Conservation (phyloP, 2,888 invertebrate species). For the Poecilobothrus nobilitatus region DNA sequence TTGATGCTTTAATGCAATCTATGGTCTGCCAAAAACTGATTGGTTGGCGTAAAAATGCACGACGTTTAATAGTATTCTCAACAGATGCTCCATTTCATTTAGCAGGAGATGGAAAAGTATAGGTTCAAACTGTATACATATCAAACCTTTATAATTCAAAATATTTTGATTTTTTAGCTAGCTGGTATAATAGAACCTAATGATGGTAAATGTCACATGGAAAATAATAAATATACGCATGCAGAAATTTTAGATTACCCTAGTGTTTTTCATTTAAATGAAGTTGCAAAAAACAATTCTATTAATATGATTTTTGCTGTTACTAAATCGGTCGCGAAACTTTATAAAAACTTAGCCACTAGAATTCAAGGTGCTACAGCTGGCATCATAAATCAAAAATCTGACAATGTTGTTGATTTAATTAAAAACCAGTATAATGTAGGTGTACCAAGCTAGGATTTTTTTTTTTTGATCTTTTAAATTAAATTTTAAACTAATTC, state of each 20-base stretch:
- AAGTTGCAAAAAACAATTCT: slow-evolving; percentile 55
- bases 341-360: slow-evolving; percentile 50
- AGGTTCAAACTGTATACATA: background rate
- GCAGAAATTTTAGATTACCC: slow-evolving; percentile 61
- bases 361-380: slow-evolving; percentile 60
- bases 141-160: too few relatives aligned
- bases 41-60: slow-evolving; percentile 68
- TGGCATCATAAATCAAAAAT: slow-evolving; percentile 53
- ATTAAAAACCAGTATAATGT: slow-evolving; percentile 62
- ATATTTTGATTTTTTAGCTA: background rate
- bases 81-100: slow-evolving; percentile 63
- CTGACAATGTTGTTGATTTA: slow-evolving; percentile 58
- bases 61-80: slow-evolving; percentile 67
- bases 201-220: slow-evolving; percentile 60
- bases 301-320: slow-evolving; percentile 74
- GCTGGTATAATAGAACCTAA: slow-evolving; percentile 62
- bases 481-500: too few relatives aligned
- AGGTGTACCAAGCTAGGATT: slow-evolving; percentile 22
- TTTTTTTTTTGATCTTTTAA: too few relatives aligned
- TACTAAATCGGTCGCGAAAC: slow-evolving; percentile 37
- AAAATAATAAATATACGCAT: slow-evolving; percentile 49
- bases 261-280: slow-evolving; percentile 59
- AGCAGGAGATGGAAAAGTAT: slow-evolving; percentile 51
- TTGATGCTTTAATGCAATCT: slow-evolving; percentile 82
- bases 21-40: slow-evolving; percentile 62